A percentile compares a stretch with the other conserved stretches of the same genome.
phyloP scores from a whole-genome alignment of 2,888 invertebrate species.

The Syrista parreyssii region DNA sequence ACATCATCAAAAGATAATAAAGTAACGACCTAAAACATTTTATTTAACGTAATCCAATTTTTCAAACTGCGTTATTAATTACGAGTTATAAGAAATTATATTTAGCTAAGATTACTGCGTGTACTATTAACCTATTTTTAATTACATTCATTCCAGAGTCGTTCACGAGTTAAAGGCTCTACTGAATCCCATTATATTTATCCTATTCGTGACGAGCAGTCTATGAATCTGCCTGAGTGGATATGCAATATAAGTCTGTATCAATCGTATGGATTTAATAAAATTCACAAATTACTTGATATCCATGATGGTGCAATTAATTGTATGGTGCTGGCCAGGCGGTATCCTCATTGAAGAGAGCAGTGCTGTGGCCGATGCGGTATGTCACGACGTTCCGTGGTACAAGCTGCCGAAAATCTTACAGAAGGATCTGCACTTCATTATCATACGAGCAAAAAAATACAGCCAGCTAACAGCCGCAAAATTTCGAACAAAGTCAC shows the following conservation, averaged over 20 bases:
- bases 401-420: constrained; percentile 25
- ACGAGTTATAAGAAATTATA: neutral
- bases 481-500: constrained; percentile 29
- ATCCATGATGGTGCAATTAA: constrained; percentile 26
- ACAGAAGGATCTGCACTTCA: constrained; percentile 23
- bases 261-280: constrained; percentile 17
- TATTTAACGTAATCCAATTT: too few species aligned
- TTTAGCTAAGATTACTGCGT: too few species aligned
- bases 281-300: constrained; percentile 30
- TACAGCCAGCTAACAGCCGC: constrained; percentile 27
- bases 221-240: constrained; percentile 39
- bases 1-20: constrained; percentile 27
- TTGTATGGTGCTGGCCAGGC: constrained; percentile 35
- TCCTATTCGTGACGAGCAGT: constrained; percentile 35
- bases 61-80: neutral
- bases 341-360: constrained; percentile 35
- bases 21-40: constrained; percentile 16
- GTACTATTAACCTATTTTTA: neutral
- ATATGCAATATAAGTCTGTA: constrained; percentile 24
- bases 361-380: constrained; percentile 20
- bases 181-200: constrained; percentile 35
- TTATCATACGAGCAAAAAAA: constrained; percentile 33
- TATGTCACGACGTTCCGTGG: constrained; percentile 33
- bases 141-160: constrained; percentile 19
- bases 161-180: constrained; percentile 30